Evolutionary conservation across 2,113 vertebrate genomes (phyloP).

Genomic region (Rhabdornis inornatus): DNA sequence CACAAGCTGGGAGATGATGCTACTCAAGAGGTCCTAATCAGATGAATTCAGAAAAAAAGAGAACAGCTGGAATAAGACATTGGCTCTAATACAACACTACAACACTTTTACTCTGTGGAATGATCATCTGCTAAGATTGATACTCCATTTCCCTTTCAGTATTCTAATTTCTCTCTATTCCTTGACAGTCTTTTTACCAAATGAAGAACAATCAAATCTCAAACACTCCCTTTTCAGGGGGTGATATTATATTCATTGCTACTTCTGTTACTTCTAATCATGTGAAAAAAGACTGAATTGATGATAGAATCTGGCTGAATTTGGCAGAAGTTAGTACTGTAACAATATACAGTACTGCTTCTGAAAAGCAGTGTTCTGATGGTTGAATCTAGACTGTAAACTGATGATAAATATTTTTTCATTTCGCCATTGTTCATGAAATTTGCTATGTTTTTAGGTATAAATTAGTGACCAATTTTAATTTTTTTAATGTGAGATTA

Average conservation of each 20-base stretch:
- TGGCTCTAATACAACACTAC: background rate
- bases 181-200: background rate
- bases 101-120: background rate
- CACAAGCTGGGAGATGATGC: background rate
- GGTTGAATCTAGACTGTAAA: background rate
- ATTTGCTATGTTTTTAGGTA: background rate
- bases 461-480: background rate
- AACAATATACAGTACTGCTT: background rate
- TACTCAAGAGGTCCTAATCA: background rate
- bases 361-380: background rate
- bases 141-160: slow-evolving; percentile 9
- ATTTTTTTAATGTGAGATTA: background rate
- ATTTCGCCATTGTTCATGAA: background rate
- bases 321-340: background rate
- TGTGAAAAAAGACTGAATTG: background rate
- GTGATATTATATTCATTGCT: background rate
- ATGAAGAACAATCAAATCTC: background rate
- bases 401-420: background rate
- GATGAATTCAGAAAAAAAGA: background rate
- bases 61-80: background rate
- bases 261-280: background rate
- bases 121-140: background rate
- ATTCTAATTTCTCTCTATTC: background rate
- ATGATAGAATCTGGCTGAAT: background rate
- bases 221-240: background rate